Evolutionary conservation across 2,888 invertebrate species (phyloP).

Genomic region (Rapana venosa): DNA sequence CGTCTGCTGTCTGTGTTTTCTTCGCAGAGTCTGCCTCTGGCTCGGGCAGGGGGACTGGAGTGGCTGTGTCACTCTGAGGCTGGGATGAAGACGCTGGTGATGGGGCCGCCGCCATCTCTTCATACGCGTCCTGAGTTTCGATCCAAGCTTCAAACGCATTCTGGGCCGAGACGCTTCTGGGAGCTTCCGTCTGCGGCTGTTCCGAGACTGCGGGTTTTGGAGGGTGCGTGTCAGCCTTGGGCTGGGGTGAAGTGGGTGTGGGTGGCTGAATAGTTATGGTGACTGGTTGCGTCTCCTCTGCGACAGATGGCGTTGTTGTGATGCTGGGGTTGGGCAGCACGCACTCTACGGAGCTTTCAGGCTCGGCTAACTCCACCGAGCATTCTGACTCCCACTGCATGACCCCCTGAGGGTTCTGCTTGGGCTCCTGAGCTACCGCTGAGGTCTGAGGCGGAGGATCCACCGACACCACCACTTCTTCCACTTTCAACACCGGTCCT

Average conservation of each 20-base stretch:
- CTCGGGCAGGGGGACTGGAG: neutral
- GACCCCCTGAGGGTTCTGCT: neutral
- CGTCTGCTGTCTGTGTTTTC: too few relatives aligned
- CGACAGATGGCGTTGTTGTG: neutral
- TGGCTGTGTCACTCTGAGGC: neutral
- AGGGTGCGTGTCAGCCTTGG: neutral
- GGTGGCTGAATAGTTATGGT: neutral
- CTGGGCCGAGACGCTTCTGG: neutral
- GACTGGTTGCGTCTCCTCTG: neutral
- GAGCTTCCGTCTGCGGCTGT: neutral
- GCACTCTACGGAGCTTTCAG: neutral
- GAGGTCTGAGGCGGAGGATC: conserved; percentile 12
- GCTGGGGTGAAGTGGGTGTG: neutral
- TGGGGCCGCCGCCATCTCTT: neutral
- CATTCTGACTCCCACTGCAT: conserved; percentile 23
- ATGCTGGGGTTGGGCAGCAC: neutral
- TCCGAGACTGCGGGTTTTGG: neutral
- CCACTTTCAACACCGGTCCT: conserved; percentile 5
- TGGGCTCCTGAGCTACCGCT: neutral
- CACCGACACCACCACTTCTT: neutral
- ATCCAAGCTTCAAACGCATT: conserved; percentile 42
- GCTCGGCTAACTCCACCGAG: conserved; percentile 22
- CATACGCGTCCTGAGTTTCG: conserved; percentile 31
- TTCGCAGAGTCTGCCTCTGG: too few relatives aligned
- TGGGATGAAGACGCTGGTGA: too few relatives aligned